These are phyloP conservation scores for Hylaea fasciaria DNA, from an alignment of 2,888 invertebrate species.

Conservation along the genomic window DNA sequence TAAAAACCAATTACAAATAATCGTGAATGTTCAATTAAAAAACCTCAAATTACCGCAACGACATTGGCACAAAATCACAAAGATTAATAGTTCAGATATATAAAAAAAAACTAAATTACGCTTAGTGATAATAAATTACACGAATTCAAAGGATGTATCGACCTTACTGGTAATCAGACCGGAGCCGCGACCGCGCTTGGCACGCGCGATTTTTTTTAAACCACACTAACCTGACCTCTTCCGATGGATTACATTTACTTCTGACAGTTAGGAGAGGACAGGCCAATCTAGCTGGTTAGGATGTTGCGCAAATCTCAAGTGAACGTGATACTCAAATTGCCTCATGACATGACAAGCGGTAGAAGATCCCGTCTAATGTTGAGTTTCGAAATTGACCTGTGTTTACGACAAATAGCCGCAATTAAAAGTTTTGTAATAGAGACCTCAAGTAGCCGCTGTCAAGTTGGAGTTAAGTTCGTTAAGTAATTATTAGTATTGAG, in stretches of 20 bases:
- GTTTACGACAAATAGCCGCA: slow-evolving; percentile 46
- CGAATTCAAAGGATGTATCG: slow-evolving; percentile 60
- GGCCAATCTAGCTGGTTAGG: slow-evolving; percentile 45
- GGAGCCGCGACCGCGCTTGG: slow-evolving; percentile 48
- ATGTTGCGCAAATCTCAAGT: slow-evolving; percentile 63
- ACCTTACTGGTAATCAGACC: slow-evolving; percentile 67
- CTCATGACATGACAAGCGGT: slow-evolving; percentile 49
- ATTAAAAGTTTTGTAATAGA: slow-evolving; percentile 34
- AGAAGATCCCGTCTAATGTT: slow-evolving; percentile 45
- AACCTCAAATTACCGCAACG: slow-evolving; percentile 28
- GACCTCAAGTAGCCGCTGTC: slow-evolving; percentile 34
- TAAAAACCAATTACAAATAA: slow-evolving; percentile 5
- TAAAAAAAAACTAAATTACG: slow-evolving; percentile 39
- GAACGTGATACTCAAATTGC: slow-evolving; percentile 57
- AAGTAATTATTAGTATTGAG: slow-evolving; percentile 10
- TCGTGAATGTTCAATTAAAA: slow-evolving; percentile 11
- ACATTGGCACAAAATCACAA: slow-evolving; percentile 37
- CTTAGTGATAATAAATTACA: slow-evolving; percentile 42
- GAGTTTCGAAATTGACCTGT: slow-evolving; percentile 45
- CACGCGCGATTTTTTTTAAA: slow-evolving; percentile 42
- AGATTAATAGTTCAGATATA: slow-evolving; percentile 35
- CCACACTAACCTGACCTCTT: slow-evolving; percentile 47
- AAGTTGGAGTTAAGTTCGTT: slow-evolving; percentile 13
- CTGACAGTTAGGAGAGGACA: slow-evolving; percentile 29
- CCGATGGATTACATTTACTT: slow-evolving; percentile 18